These are phyloP conservation scores for Colinus virginianus DNA, from an alignment of 2,113 vertebrate species.

Conservation along the genomic window DNA sequence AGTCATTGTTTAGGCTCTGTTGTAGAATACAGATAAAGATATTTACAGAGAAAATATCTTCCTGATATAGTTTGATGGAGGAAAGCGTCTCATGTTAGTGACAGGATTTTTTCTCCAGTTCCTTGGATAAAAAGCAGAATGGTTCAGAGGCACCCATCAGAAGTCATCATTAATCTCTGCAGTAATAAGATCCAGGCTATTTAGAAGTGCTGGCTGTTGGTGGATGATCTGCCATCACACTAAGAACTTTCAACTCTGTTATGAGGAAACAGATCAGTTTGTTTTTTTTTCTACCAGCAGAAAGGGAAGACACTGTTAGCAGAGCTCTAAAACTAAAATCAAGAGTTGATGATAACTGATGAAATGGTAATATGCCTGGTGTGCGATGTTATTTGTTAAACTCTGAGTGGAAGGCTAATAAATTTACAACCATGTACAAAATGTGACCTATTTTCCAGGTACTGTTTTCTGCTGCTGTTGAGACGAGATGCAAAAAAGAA, in stretches of 20 bases:
- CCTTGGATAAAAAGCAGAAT: conserved; percentile 47
- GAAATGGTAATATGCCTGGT: conserved; percentile 13
- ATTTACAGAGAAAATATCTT: conserved; percentile 73
- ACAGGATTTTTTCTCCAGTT: conserved; percentile 37
- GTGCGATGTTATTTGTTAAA: not conserved
- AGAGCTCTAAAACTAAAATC: not conserved
- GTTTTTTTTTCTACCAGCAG: conserved; percentile 29
- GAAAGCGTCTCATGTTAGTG: conserved; percentile 39
- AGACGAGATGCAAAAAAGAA: not conserved
- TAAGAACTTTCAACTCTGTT: conserved; percentile 42
- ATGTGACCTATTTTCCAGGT: not conserved
- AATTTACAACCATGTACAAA: not conserved
- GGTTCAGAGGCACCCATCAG: conserved; percentile 47
- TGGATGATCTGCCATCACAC: conserved; percentile 45
- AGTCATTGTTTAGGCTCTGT: conserved; percentile 52
- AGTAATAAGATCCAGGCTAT: conserved; percentile 64
- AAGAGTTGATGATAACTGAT: conserved; percentile 20
- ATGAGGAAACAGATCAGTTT: conserved; percentile 33
- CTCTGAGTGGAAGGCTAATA: not conserved
- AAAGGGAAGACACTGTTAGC: not conserved
- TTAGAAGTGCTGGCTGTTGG: conserved; percentile 52
- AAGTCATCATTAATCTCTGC: conserved; percentile 58
- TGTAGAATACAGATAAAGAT: conserved; percentile 58
- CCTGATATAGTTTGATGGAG: conserved; percentile 60
- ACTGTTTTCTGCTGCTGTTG: not conserved